phyloP scores from a whole-genome alignment of 2,797 vertebrate species.

The Anguilla anguilla region DNA sequence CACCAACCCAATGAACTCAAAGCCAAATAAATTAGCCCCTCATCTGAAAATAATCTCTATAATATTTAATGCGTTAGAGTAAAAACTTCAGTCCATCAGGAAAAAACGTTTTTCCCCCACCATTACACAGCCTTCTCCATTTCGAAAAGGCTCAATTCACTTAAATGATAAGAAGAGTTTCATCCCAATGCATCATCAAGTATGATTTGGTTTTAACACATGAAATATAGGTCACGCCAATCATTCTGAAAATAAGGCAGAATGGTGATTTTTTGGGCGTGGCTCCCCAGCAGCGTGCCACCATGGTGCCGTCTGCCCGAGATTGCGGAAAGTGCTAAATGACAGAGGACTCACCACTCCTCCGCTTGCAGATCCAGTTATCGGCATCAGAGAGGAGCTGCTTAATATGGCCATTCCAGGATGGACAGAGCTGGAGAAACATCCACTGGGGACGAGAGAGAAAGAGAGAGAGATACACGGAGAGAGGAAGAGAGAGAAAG shows the following conservation, averaged over 20 bases:
- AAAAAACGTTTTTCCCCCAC: no score
- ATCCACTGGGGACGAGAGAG: slow-evolving; percentile 81
- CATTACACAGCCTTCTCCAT: no score
- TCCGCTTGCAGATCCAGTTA: slow-evolving; percentile 89
- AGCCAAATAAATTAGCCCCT: neutral
- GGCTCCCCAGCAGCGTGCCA: neutral
- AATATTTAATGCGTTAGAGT: neutral
- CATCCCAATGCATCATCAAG: neutral
- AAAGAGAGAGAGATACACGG: neutral
- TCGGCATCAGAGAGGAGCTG: slow-evolving; percentile 91
- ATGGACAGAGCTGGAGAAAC: slow-evolving; percentile 92
- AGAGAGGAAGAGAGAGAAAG: neutral
- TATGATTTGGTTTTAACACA: neutral
- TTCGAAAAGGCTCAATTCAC: neutral
- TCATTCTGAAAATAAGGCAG: neutral
- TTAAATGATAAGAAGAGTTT: neutral
- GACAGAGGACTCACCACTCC: slow-evolving; percentile 74
- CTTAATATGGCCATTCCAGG: slow-evolving; percentile 92
- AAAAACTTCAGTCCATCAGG: no score
- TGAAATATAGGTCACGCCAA: neutral
- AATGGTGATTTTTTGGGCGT: neutral
- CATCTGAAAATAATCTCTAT: neutral
- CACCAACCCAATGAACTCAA: neutral
- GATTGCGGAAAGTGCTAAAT: neutral
- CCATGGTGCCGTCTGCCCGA: neutral